Evolutionary conservation across 1,140 invertebrate genomes (phyloP).

Genomic region (Hyposmocoma kahamanoa): DNA sequence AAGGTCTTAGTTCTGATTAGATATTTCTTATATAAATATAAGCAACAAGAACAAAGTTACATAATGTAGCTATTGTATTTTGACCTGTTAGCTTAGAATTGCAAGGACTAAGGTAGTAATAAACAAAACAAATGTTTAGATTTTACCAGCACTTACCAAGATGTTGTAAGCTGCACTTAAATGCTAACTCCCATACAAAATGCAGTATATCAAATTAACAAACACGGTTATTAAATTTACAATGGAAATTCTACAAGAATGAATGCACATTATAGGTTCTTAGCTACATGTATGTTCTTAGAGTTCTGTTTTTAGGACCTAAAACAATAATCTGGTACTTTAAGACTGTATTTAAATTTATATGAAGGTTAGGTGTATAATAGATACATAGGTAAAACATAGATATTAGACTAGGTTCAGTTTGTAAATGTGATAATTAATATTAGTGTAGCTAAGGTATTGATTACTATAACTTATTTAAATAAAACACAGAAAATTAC

Average conservation of each 20-base stretch:
- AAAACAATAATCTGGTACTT: neutral
- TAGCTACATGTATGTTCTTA: too few species aligned
- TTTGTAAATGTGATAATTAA: constrained; percentile 25
- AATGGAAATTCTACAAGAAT: too few species aligned
- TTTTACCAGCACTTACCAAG: too few species aligned
- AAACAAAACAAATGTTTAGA: too few species aligned
- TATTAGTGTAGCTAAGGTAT: constrained; percentile 12
- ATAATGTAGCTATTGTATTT: neutral
- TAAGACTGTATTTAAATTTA: neutral
- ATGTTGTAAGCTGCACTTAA: too few species aligned
- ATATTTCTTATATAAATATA: neutral
- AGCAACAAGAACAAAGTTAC: neutral
- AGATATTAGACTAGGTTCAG: neutral
- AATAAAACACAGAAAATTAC: constrained; percentile 2
- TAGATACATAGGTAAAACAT: neutral
- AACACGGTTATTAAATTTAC: neutral
- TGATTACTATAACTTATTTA: constrained; percentile 11
- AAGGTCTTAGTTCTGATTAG: too few species aligned
- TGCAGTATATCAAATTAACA: neutral
- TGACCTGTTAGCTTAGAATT: too few species aligned
- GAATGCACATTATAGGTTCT: too few species aligned
- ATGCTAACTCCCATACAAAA: neutral
- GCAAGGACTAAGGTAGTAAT: too few species aligned
- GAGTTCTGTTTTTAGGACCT: too few species aligned
- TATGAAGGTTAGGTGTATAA: neutral